These are phyloP conservation scores for Bergia puertoricense DNA, from an alignment of 92 coral and sea anemone species.

Conservation along the genomic window DNA sequence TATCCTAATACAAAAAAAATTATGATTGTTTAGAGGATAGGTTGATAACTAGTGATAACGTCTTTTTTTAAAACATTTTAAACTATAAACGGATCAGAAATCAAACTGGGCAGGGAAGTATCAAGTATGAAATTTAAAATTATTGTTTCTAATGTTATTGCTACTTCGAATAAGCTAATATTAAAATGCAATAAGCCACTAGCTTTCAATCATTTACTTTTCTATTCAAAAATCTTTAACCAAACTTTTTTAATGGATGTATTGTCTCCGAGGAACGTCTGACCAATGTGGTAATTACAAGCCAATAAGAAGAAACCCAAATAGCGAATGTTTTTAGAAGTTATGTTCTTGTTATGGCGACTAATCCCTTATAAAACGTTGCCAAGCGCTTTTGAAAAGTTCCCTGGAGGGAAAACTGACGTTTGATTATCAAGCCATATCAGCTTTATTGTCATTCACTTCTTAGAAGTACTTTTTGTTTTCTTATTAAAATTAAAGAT, in stretches of 20 bases:
- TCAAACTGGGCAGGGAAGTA: not conserved
- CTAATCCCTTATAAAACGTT: not conserved
- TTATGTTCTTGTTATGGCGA: constrained; percentile 1
- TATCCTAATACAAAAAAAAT: not conserved
- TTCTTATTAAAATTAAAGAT: constrained; percentile 5
- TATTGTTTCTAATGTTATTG: no score
- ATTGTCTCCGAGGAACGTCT: constrained; percentile 20
- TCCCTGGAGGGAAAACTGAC: constrained; percentile 5
- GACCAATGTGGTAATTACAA: constrained; percentile 9
- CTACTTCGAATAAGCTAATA: not conserved
- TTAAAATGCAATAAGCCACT: not conserved
- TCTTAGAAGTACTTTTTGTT: not conserved
- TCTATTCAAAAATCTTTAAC: not conserved
- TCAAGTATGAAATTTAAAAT: not conserved
- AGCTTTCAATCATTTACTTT: not conserved
- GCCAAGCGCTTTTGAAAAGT: not conserved
- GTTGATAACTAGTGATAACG: not conserved
- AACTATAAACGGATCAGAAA: not conserved
- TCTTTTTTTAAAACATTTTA: not conserved
- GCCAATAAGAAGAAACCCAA: constrained; percentile 7
- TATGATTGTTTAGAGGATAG: not conserved
- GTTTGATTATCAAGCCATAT: not conserved
- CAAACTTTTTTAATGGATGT: constrained; percentile 2
- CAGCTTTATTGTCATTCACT: not conserved
- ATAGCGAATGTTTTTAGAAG: constrained; percentile 8